phyloP scores from a whole-genome alignment of 2,888 invertebrate species.

The Nebria salina region DNA sequence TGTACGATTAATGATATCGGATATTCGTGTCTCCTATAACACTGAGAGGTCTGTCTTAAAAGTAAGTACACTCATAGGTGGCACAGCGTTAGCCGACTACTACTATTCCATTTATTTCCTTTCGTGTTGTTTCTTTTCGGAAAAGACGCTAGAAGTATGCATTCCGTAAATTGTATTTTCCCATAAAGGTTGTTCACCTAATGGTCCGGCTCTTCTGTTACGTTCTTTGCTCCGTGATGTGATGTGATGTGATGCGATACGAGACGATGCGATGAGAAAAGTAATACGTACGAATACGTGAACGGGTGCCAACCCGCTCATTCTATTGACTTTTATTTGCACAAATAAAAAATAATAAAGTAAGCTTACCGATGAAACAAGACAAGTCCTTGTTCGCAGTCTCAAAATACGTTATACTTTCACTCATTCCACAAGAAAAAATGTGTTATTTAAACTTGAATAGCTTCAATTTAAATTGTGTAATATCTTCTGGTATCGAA shows the following conservation, averaged over 20 bases:
- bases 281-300: constrained; percentile 9
- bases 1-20: constrained; percentile 15
- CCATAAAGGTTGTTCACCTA: constrained; percentile 28
- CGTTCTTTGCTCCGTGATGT: background rate
- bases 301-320: background rate
- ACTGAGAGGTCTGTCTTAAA: background rate
- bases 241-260: constrained; percentile 8
- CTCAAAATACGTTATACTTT: background rate
- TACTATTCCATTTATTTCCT: constrained; percentile 21
- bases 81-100: constrained; percentile 16
- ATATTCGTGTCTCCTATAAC: constrained; percentile 20
- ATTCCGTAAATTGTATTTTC: constrained; percentile 35
- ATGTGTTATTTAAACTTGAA: constrained; percentile 31
- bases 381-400: background rate
- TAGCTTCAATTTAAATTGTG: constrained; percentile 35
- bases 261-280: constrained; percentile 4
- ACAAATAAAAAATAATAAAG: background rate
- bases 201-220: constrained; percentile 25
- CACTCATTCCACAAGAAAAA: constrained; percentile 28
- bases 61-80: constrained; percentile 9
- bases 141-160: constrained; percentile 19
- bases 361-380: background rate
- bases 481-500: constrained; percentile 31
- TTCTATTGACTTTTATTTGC: background rate
- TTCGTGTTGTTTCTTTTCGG: constrained; percentile 27